Conservation (phyloP, 2,888 invertebrate species). For the Hymenopus coronatus region DNA sequence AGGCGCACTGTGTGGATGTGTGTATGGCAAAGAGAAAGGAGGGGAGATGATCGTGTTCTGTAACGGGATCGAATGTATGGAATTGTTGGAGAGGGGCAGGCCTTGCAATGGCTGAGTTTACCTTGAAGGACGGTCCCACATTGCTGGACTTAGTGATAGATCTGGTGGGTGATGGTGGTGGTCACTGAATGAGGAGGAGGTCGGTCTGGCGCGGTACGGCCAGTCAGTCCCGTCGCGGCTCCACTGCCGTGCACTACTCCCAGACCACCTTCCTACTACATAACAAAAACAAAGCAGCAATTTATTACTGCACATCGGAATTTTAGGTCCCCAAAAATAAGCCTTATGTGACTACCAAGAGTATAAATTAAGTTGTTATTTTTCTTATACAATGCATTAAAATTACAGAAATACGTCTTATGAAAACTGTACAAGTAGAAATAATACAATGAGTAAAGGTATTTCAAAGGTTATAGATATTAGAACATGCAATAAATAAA, state of each 20-base stretch:
- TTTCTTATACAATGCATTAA: too few relatives aligned
- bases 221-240: neutral
- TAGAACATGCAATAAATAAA: too few relatives aligned
- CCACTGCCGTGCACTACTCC: neutral
- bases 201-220: too few relatives aligned
- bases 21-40: neutral
- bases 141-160: neutral
- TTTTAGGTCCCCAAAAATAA: too few relatives aligned
- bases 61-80: conserved; percentile 18
- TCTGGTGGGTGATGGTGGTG: neutral
- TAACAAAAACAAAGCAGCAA: too few relatives aligned
- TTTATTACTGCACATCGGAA: too few relatives aligned
- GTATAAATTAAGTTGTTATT: too few relatives aligned
- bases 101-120: conserved; percentile 1
- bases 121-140: conserved; percentile 8
- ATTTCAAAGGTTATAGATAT: too few relatives aligned
- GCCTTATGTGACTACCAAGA: too few relatives aligned
- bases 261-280: accelerated
- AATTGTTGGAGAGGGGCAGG: neutral
- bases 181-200: neutral
- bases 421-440: too few relatives aligned
- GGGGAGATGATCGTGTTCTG: neutral
- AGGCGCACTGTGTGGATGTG: neutral
- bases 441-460: too few relatives aligned
- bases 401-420: too few relatives aligned